Evolutionary conservation across 2,888 invertebrate genomes (phyloP).

Genomic region (Crioceris asparagi): DNA sequence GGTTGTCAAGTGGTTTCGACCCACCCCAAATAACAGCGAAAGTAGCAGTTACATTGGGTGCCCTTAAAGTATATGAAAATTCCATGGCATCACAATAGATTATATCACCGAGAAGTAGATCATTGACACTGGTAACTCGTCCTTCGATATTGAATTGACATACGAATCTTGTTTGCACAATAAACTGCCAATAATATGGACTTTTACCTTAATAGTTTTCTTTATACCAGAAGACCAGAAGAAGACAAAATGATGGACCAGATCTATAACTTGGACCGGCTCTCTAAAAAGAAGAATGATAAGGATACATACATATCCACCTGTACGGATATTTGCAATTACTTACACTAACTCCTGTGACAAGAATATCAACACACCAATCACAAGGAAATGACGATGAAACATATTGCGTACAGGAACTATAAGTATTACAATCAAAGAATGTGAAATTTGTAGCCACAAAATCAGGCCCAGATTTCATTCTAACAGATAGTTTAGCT

Average conservation of each 20-base stretch:
- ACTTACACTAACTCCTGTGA: constrained; percentile 80
- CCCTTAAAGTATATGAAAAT: constrained; percentile 81
- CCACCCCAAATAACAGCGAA: constrained; percentile 95
- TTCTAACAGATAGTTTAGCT: constrained; percentile 85
- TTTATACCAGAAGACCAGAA: constrained; percentile 86
- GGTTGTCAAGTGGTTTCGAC: constrained; percentile 91
- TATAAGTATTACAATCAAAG: constrained; percentile 96
- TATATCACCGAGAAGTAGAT: constrained; percentile 81
- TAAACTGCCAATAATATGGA: constrained; percentile 93
- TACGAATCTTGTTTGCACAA: constrained; percentile 86
- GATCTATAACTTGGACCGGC: constrained; percentile 89
- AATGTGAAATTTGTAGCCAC: constrained; percentile 97
- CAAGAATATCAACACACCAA: constrained; percentile 95
- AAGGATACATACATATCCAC: neutral
- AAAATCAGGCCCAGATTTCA: constrained; percentile 85
- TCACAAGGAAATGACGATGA: constrained; percentile 95
- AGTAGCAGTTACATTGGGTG: constrained; percentile 85
- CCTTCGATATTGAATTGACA: constrained; percentile 96
- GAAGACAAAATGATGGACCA: constrained; percentile 91
- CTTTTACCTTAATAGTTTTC: constrained; percentile 83
- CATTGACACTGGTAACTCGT: constrained; percentile 82
- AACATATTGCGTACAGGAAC: constrained; percentile 92
- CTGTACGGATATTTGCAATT: constrained; percentile 1
- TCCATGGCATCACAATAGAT: constrained; percentile 91
- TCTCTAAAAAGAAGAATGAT: constrained; percentile 42